Base-by-base conservation (phyloP, 2,888 invertebrate species). In the Schrankia costaestrigalis region DNA sequence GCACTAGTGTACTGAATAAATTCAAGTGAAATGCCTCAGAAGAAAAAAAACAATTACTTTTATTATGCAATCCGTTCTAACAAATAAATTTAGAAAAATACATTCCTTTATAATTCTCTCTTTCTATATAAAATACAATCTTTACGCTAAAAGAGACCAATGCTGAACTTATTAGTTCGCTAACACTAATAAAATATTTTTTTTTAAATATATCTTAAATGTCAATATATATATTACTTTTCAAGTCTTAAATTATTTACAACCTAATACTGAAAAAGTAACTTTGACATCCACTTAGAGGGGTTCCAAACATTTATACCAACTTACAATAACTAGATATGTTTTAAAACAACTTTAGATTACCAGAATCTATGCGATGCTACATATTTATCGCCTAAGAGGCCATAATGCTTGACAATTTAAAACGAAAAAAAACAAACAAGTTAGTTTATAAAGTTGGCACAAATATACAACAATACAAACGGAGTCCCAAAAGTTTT, bases 231-330 rank as follows among this genome's bases (percentile, higher is more conserved):
- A 71, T 69, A 74, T 78, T 77, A 75, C 75, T 78, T 78, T 77
- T 77, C 60, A 59, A 78, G 75, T 78, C 78, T 81, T 80, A 80
- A 75, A 78, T 73, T 71, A 69, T 49, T 51, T 49, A 55, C 71
- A 77, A 77, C 74, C 76, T 82, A 86, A 84, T 83, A 84, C 84
- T 84, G 84, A 80, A 81, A 81, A 78, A 83, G 75, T 73, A 77
- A 78, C 65, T 47, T 53, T 62, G 69, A 78, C 70, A 68, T 66
- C 43, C 48, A 54, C 55, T 39, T 47, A 60, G 46, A 44, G 51
- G 31, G 56, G 11, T 9, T 50, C 50, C 43, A 54, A 55, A 70
- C 63, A 68, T 70, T 68, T 58, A 72, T 71, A 76, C 77, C 75
- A 78, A 79, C 76, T 67, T 63, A 60, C 63, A 56, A 38, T 44